Conservation (phyloP, 2,797 vertebrate genomes). For the Astyanax mexicanus region DNA sequence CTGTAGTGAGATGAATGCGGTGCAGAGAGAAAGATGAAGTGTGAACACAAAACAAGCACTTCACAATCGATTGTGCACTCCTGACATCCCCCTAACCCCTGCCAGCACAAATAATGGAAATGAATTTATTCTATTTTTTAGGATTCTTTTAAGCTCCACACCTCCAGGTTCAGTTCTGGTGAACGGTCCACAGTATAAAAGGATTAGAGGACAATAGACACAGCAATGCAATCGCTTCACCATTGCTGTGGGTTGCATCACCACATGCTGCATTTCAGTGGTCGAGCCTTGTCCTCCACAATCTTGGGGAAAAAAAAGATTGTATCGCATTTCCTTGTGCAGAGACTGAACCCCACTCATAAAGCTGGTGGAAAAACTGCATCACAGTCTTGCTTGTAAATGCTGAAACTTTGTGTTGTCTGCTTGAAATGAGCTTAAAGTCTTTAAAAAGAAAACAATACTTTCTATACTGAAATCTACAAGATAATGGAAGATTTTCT, state of each 20-base stretch:
- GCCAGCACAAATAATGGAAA: neutral
- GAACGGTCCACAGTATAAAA: neutral
- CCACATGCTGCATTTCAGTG: constrained; percentile 31
- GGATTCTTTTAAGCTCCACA: neutral
- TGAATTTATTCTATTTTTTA: neutral
- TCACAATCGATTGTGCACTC: neutral
- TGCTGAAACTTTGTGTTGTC: neutral
- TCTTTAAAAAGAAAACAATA: neutral
- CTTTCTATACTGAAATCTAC: too few relatives aligned
- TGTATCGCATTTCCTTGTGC: neutral
- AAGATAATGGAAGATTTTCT: neutral
- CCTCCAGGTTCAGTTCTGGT: neutral
- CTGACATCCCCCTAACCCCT: neutral
- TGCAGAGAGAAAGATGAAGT: neutral
- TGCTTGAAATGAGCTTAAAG: neutral
- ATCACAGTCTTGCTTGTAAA: neutral
- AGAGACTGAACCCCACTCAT: neutral
- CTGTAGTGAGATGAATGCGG: neutral
- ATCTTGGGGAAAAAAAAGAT: constrained; percentile 30
- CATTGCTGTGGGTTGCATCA: constrained; percentile 53
- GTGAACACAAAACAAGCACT: neutral
- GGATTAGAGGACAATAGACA: constrained; percentile 45
- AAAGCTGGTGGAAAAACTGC: neutral
- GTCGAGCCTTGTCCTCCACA: constrained; percentile 29
- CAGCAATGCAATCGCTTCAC: constrained; percentile 23